These are phyloP conservation scores for Tinamus guttatus DNA, from an alignment of 2,113 vertebrate species.

Conservation along the genomic window DNA sequence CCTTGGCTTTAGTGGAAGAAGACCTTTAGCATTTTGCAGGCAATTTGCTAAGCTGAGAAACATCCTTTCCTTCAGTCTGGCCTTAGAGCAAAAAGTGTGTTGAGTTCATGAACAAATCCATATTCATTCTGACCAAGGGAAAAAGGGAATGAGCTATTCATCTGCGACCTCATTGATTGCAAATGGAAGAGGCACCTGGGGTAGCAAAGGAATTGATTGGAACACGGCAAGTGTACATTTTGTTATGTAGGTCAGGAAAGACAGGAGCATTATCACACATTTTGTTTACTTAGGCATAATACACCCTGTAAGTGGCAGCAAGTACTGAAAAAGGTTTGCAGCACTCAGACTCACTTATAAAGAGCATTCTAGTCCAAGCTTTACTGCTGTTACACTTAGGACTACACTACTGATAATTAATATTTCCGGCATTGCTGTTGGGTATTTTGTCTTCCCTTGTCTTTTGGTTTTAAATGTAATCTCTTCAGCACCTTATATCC, in stretches of 20 bases:
- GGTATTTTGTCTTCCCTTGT: not conserved
- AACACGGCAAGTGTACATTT: not conserved
- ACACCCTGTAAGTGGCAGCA: not conserved
- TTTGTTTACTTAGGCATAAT: conserved; percentile 15
- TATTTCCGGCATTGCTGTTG: not conserved
- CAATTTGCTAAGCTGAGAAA: not conserved
- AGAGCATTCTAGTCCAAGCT: not conserved
- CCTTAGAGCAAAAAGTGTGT: not conserved
- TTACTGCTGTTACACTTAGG: not conserved
- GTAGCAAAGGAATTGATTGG: conserved; percentile 21
- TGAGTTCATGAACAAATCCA: conserved; percentile 36
- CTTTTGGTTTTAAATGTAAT: not conserved
- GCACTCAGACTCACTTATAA: not conserved
- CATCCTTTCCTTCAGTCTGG: not conserved
- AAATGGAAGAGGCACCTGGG: not conserved
- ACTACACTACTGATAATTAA: not conserved
- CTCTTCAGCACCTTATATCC: not conserved
- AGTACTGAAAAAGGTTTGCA: not conserved
- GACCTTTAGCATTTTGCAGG: not conserved
- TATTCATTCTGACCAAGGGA: conserved; percentile 14
- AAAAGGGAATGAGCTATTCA: not conserved
- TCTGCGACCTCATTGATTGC: conserved; percentile 32
- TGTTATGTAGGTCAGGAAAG: conserved; percentile 24
- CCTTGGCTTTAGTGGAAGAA: accelerated
- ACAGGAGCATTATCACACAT: not conserved